A percentile compares a stretch with the other conserved stretches of the same genome.
Conservation (phyloP, 2,888 invertebrate genomes). For the Zootermopsis nevadensis region DNA sequence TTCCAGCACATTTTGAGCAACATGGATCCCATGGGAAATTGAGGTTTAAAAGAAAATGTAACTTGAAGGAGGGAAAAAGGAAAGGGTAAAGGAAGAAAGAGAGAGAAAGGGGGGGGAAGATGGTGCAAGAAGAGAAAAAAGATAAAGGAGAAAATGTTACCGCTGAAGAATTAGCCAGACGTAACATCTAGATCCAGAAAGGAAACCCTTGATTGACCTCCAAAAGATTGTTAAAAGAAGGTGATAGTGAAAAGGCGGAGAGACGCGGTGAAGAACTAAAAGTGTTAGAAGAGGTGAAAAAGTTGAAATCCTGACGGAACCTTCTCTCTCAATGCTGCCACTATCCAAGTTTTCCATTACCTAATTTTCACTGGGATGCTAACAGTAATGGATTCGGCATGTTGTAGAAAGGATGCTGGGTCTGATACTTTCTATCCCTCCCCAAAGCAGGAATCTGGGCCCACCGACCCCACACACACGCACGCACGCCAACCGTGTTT, state of each 20-base stretch:
- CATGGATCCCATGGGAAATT: constrained; percentile 41
- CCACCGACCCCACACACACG: too few relatives aligned
- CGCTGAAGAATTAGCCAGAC: constrained; percentile 10
- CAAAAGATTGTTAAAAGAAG: constrained; percentile 24
- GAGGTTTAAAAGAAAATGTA: constrained; percentile 39
- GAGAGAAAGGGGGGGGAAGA: not conserved
- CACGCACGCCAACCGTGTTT: too few relatives aligned
- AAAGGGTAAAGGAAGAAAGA: not conserved
- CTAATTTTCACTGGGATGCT: constrained; percentile 37
- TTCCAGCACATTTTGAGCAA: not conserved
- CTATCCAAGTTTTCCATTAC: constrained; percentile 43
- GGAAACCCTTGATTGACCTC: constrained; percentile 21
- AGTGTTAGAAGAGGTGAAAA: not conserved
- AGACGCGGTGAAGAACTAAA: constrained; percentile 3
- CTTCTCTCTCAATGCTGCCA: constrained; percentile 16
- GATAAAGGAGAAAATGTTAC: not conserved
- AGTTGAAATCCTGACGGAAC: constrained; percentile 32
- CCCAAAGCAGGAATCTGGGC: not conserved
- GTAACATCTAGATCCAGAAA: not conserved
- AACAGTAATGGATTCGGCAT: constrained; percentile 39
- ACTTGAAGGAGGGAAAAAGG: not conserved
- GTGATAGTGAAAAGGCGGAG: constrained; percentile 11
- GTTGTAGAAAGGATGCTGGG: constrained; percentile 12
- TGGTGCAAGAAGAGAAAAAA: constrained; percentile 1
- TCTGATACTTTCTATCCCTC: not conserved